phyloP scores from a whole-genome alignment of 2,113 vertebrate genomes.

The Nothoprocta perdicaria region DNA sequence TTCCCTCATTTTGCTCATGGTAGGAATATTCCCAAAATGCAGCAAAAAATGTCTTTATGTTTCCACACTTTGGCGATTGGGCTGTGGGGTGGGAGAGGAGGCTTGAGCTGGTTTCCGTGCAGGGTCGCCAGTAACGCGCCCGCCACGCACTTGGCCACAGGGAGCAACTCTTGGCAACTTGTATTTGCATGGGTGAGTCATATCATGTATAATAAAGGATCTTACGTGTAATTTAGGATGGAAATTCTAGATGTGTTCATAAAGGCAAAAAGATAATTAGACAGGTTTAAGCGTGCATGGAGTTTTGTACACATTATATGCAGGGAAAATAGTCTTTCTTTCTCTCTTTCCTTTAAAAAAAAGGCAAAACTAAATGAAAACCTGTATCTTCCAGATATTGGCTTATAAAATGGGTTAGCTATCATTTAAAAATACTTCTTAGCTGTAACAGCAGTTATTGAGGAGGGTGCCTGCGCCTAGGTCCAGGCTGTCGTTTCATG shows the following conservation, averaged over 20 bases:
- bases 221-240: constrained; percentile 13
- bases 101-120: constrained; percentile 8
- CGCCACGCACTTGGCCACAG: background rate
- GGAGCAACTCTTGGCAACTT: constrained; percentile 32
- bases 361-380: background rate
- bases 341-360: background rate
- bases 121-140: background rate
- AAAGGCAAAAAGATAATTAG: constrained; percentile 27
- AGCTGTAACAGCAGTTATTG: background rate
- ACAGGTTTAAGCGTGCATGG: background rate
- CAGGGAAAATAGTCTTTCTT: background rate
- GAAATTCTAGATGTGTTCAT: constrained; percentile 13
- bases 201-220: background rate
- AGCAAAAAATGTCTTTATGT: background rate
- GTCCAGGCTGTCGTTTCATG: background rate
- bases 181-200: constrained; percentile 20
- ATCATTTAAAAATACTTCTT: background rate
- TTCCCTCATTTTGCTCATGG: background rate
- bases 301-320: background rate
- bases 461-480: background rate
- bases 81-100: background rate
- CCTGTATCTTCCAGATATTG: background rate
- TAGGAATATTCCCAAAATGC: background rate
- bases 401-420: background rate
- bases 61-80: background rate